phyloP scores from a whole-genome alignment of 2,113 vertebrate genomes.

The Kryptolebias marmoratus region DNA sequence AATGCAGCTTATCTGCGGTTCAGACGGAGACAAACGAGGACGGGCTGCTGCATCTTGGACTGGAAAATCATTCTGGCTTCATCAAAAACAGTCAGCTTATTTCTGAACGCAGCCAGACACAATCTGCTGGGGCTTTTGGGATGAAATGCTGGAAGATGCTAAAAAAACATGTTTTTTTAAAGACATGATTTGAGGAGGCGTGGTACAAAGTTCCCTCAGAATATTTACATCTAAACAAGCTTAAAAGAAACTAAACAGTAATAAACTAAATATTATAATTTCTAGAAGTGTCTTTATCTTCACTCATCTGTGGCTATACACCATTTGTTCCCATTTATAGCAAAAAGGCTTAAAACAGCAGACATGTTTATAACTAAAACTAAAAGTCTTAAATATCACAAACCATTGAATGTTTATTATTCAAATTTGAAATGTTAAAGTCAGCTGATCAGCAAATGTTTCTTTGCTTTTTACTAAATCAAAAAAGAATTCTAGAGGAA shows the following conservation, averaged over 20 bases:
- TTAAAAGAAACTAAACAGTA: neutral
- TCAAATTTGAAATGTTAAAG: too few species aligned
- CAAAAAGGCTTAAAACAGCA: too few species aligned
- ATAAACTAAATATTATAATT: neutral
- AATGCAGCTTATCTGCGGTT: conserved; percentile 29
- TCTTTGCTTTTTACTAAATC: too few species aligned
- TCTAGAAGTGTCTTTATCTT: neutral
- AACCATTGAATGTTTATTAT: too few species aligned
- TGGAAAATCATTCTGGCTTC: conserved; percentile 44
- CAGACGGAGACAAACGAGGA: conserved; percentile 51
- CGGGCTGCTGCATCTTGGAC: conserved; percentile 46
- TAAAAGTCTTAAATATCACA: too few species aligned
- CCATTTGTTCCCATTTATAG: too few species aligned
- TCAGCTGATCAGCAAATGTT: too few species aligned
- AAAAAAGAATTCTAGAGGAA: too few species aligned
- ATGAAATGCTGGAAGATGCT: neutral
- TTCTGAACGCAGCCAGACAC: neutral
- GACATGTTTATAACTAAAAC: too few species aligned
- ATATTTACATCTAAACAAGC: conserved; percentile 1
- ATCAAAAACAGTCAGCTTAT: conserved; percentile 24
- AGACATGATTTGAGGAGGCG: neutral
- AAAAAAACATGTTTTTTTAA: neutral
- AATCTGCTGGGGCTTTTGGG: neutral
- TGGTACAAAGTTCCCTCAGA: neutral
- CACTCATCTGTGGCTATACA: too few species aligned